Percentiles rank a stretch among this genome's conserved stretches.
Conservation (phyloP, 2,888 invertebrate genomes). For the Athalia cordata region DNA sequence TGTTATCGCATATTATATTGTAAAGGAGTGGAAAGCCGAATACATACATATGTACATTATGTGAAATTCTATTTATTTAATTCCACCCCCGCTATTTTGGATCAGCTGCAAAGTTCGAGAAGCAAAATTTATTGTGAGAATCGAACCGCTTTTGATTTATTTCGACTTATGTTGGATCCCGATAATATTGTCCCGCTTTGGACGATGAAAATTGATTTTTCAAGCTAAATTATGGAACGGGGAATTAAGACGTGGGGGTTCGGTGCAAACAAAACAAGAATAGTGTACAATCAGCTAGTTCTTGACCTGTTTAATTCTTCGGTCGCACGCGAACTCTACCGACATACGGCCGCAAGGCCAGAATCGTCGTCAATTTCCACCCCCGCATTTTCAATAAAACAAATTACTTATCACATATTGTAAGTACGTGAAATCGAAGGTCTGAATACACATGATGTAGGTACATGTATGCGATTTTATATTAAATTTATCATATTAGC, state of each 20-base stretch:
- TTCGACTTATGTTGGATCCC: neutral
- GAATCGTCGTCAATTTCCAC: conserved; percentile 16
- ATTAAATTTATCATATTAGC: too few species aligned
- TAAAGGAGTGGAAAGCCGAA: conserved; percentile 12
- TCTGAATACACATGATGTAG: neutral
- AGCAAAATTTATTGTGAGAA: neutral
- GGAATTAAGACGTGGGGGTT: neutral
- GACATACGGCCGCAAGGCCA: neutral
- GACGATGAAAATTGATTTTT: too few species aligned
- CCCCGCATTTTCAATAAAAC: conserved; percentile 17
- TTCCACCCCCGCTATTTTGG: conserved; percentile 18
- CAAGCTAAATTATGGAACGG: neutral
- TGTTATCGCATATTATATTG: neutral
- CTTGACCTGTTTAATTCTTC: conserved; percentile 30
- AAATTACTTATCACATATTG: neutral
- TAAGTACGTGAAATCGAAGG: neutral
- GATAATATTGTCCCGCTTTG: too few species aligned
- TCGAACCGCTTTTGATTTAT: neutral
- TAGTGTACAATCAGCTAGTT: conserved; percentile 4
- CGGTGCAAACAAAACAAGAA: neutral
- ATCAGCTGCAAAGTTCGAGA: neutral
- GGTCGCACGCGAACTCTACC: conserved; percentile 2
- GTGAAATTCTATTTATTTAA: conserved; percentile 11
- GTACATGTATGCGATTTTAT: neutral
- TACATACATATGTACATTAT: neutral